Evolutionary conservation across 53 echinoderm and acorn worm species (phyloP).

Genomic region (Patiria pectinifera): DNA sequence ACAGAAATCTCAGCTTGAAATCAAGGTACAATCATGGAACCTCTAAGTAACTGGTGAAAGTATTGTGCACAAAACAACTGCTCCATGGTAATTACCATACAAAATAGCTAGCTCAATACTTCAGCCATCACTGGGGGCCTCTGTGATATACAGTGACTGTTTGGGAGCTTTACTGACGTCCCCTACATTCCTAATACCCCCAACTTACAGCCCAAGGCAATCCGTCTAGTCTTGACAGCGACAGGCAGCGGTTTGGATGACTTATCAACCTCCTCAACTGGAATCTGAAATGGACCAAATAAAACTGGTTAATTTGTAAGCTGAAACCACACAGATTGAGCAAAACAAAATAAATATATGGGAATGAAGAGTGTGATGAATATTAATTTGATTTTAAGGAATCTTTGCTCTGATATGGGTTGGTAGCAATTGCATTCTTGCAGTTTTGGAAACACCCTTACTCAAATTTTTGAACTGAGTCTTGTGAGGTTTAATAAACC

Average conservation of each 20-base stretch:
- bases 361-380: background rate
- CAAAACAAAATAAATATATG: background rate
- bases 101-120: too few relatives aligned
- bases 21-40: too few relatives aligned
- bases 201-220: constrained; percentile 77
- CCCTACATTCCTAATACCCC: background rate
- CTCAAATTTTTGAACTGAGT: background rate
- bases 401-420: background rate
- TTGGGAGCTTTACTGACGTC: background rate
- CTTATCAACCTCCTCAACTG: constrained; percentile 39
- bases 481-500: too few relatives aligned
- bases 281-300: constrained; percentile 34
- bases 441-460: background rate
- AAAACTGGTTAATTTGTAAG: background rate
- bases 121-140: too few relatives aligned
- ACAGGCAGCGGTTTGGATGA: constrained; percentile 49
- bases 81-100: too few relatives aligned
- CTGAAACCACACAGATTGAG: background rate
- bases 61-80: too few relatives aligned
- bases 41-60: too few relatives aligned
- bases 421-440: background rate
- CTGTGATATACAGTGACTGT: background rate
- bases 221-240: constrained; percentile 81
- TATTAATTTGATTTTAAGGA: background rate
- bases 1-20: too few relatives aligned